Percentiles rank a stretch among this genome's conserved stretches.
phyloP scores from a whole-genome alignment of 2,888 invertebrate genomes.

The Aphrophora alni region DNA sequence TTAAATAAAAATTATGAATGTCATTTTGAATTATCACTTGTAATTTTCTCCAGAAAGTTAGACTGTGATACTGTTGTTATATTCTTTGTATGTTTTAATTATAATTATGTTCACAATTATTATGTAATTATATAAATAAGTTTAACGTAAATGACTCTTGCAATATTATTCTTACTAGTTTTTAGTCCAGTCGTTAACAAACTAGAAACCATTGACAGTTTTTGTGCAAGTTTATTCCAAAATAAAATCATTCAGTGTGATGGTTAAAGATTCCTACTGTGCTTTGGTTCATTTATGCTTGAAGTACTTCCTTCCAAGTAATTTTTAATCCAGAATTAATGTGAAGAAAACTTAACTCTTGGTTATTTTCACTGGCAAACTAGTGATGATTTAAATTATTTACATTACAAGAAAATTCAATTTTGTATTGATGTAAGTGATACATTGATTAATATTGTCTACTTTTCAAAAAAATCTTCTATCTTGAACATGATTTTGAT shows the following conservation, averaged over 20 bases:
- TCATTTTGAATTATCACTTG: background rate
- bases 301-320: background rate
- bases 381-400: too few species aligned
- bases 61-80: slow-evolving; percentile 9
- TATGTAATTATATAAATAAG: slow-evolving; percentile 9
- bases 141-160: background rate
- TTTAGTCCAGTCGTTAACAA: background rate
- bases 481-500: too few species aligned
- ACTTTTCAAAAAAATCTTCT: too few species aligned
- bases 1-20: background rate
- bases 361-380: too few species aligned
- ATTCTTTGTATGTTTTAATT: slow-evolving; percentile 6
- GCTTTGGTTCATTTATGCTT: background rate
- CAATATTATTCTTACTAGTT: background rate
- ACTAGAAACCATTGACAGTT: background rate
- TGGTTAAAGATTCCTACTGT: background rate
- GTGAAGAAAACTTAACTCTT: background rate
- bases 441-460: too few species aligned
- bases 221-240: background rate
- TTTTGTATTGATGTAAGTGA: too few species aligned
- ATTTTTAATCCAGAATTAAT: background rate
- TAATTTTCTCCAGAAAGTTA: background rate
- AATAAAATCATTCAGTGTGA: background rate
- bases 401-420: too few species aligned
- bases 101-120: slow-evolving; percentile 6